Conservation (phyloP, 2,888 invertebrate species). For the Caenorhabditis panamensis region DNA sequence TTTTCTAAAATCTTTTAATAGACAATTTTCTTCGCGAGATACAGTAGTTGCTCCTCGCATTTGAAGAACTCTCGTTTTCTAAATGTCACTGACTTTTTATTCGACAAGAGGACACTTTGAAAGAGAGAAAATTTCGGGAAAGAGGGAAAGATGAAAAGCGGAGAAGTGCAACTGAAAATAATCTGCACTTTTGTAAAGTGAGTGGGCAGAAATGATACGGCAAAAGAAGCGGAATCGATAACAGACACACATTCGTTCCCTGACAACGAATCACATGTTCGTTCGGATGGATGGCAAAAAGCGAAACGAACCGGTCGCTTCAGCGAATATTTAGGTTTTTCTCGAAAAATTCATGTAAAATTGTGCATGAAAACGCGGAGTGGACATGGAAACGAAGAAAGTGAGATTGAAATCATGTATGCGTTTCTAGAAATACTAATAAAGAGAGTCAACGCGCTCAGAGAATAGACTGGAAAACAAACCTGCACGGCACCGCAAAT, state of each 20-base stretch:
- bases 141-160: background rate
- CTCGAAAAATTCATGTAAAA: background rate
- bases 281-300: constrained; percentile 8
- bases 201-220: constrained; percentile 1
- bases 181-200: background rate
- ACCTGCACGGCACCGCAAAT: background rate
- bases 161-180: background rate
- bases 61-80: too few species aligned
- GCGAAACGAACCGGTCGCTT: constrained; percentile 14
- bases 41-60: too few species aligned
- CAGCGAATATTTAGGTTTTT: background rate
- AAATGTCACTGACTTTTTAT: too few species aligned
- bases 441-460: background rate
- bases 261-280: constrained; percentile 45
- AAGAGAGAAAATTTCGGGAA: background rate
- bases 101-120: background rate
- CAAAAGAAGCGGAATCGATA: background rate
- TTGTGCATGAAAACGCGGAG: background rate
- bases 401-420: background rate
- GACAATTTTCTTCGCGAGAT: too few species aligned
- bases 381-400: background rate
- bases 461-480: background rate
- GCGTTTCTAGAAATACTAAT: background rate
- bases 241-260: constrained; percentile 10
- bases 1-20: too few species aligned